phyloP scores from a whole-genome alignment of 2,888 invertebrate genomes.

The Drosophila sordidula region DNA sequence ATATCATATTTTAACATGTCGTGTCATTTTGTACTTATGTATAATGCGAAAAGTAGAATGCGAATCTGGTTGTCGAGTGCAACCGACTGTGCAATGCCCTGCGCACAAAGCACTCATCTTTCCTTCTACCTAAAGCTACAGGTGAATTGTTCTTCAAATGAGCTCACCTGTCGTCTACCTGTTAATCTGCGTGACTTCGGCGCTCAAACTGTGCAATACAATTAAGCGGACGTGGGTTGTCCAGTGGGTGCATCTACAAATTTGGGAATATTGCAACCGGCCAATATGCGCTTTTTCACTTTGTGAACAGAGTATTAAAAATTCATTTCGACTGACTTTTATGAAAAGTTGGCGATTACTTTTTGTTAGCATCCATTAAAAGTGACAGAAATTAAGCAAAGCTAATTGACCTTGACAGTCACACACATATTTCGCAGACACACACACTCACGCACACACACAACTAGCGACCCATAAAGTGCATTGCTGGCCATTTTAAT shows the following conservation, averaged over 20 bases:
- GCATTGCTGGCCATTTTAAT: slow-evolving; percentile 64
- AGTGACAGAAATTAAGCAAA: slow-evolving; percentile 62
- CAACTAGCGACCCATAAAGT: slow-evolving; percentile 57
- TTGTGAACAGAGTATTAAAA: not conserved
- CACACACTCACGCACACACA: slow-evolving; percentile 22
- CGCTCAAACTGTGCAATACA: too few relatives aligned
- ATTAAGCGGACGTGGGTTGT: too few relatives aligned
- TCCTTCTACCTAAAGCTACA: too few relatives aligned
- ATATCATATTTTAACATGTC: not conserved
- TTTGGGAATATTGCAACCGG: too few relatives aligned
- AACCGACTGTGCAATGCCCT: not conserved
- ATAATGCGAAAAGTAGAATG: not conserved
- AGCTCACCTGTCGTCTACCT: not conserved
- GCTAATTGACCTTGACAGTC: slow-evolving; percentile 70
- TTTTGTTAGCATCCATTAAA: slow-evolving; percentile 35
- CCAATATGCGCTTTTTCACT: not conserved
- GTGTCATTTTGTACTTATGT: not conserved
- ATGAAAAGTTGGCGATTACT: slow-evolving; percentile 14
- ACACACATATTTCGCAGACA: slow-evolving; percentile 23
- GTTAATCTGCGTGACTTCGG: too few relatives aligned
- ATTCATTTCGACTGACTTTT: slow-evolving; percentile 2
- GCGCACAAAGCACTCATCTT: too few relatives aligned
- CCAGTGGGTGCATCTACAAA: too few relatives aligned
- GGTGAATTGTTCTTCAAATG: too few relatives aligned
- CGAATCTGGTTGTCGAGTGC: not conserved